A percentile compares a stretch with the other conserved stretches of the same genome.
These are phyloP conservation scores for Heteropelma amictum DNA, from an alignment of 2,888 invertebrate species.

Conservation along the genomic window DNA sequence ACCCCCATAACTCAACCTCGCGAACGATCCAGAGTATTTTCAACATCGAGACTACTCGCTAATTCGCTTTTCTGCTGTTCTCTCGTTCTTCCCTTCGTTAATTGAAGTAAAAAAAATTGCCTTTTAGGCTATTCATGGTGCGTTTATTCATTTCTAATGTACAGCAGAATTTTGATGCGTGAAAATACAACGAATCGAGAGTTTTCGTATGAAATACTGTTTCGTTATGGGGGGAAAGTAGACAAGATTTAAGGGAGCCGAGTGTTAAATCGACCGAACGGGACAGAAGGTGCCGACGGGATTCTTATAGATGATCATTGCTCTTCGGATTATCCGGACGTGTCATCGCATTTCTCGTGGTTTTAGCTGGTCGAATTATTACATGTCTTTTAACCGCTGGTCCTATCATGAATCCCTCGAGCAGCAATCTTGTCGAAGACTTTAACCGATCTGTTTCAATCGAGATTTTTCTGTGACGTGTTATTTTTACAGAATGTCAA, in stretches of 20 bases:
- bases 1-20: slow-evolving; percentile 69
- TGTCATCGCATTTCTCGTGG: slow-evolving; percentile 54
- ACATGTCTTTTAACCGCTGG: slow-evolving; percentile 39
- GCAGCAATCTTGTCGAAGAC: slow-evolving; percentile 27
- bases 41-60: slow-evolving; percentile 64
- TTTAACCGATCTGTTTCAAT: slow-evolving; percentile 31
- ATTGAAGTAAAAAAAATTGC: slow-evolving; percentile 42
- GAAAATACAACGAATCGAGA: slow-evolving; percentile 5
- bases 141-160: slow-evolving; percentile 35
- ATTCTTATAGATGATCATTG: slow-evolving; percentile 59
- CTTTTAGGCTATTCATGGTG: slow-evolving; percentile 19
- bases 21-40: slow-evolving; percentile 76
- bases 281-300: slow-evolving; percentile 69
- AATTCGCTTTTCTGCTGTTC: slow-evolving; percentile 41
- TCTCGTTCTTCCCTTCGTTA: slow-evolving; percentile 57
- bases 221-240: slow-evolving; percentile 15
- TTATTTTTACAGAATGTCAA: slow-evolving; percentile 33
- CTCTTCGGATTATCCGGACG: slow-evolving; percentile 58
- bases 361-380: slow-evolving; percentile 47
- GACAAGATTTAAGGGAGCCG: slow-evolving; percentile 58
- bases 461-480: background rate
- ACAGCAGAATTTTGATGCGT: slow-evolving; percentile 24
- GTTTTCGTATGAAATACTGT: slow-evolving; percentile 2
- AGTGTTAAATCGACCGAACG: slow-evolving; percentile 67
- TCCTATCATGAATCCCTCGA: slow-evolving; percentile 23